Conservation (phyloP, 2,888 invertebrate species). For the Drosophila suboccidentalis region DNA sequence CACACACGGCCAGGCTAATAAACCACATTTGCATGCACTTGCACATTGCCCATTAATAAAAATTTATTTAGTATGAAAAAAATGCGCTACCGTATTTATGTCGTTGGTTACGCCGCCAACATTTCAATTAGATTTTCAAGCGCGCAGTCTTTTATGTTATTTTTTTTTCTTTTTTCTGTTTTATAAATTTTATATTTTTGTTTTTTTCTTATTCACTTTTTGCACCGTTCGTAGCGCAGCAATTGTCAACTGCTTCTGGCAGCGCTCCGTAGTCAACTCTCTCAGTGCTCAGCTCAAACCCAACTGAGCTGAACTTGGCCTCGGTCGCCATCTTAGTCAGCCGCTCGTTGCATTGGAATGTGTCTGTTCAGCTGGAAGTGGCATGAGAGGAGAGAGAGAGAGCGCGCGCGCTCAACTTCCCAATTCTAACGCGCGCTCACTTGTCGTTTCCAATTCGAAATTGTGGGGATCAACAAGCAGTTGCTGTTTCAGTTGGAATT, state of each 20-base stretch:
- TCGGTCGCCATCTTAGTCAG: constrained; percentile 85
- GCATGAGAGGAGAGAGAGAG: constrained; percentile 17
- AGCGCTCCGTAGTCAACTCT: constrained; percentile 73
- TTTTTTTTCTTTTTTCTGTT: constrained; percentile 31
- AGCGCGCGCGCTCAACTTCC: constrained; percentile 20
- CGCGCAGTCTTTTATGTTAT: constrained; percentile 29
- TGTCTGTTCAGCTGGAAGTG: constrained; percentile 42
- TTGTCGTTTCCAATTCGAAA: constrained; percentile 58
- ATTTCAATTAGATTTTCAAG: constrained; percentile 66
- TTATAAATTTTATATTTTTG: constrained; percentile 20
- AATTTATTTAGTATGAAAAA: constrained; percentile 5
- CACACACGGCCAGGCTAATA: constrained; percentile 48
- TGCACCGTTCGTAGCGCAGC: constrained; percentile 82
- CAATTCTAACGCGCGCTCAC: constrained; percentile 18
- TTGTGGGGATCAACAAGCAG: constrained; percentile 38
- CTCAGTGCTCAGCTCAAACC: constrained; percentile 83
- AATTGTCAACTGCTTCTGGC: constrained; percentile 53
- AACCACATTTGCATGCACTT: constrained; percentile 74
- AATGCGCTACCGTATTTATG: constrained; percentile 37
- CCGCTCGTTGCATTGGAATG: constrained; percentile 52
- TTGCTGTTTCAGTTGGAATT: constrained; percentile 72
- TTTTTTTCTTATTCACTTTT: constrained; percentile 36
- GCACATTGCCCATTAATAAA: constrained; percentile 57
- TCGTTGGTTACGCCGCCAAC: constrained; percentile 56
- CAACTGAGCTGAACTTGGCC: constrained; percentile 82